Evolutionary conservation across 1,140 invertebrate genomes (phyloP).

Genomic region (Acromyrmex echinatior): DNA sequence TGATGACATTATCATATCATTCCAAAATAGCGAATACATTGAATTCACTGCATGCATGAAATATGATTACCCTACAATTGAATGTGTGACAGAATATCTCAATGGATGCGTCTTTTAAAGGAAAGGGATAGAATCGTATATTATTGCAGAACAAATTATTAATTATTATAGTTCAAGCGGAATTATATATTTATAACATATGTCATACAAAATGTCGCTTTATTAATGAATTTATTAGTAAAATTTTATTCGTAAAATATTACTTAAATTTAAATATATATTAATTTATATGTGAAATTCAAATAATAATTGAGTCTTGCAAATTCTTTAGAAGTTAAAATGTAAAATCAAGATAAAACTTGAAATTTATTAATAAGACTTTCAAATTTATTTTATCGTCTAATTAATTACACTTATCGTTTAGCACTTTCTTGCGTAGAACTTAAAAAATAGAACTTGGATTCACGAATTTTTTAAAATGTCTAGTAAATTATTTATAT

Average conservation of each 20-base stretch:
- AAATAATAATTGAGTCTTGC: neutral
- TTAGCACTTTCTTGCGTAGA: neutral
- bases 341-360: neutral
- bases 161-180: neutral
- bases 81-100: conserved; percentile 7
- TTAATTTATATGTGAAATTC: neutral
- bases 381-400: neutral
- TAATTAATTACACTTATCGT: neutral
- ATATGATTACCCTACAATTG: neutral
- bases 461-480: neutral
- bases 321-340: neutral
- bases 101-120: neutral
- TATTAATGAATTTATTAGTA: conserved; percentile 13
- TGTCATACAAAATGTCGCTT: neutral
- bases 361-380: neutral
- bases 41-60: neutral
- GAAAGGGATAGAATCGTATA: neutral
- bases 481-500: neutral
- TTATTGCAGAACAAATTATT: neutral
- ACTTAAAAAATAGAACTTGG: neutral
- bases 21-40: neutral
- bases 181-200: neutral
- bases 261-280: neutral
- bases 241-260: conserved; percentile 1
- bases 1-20: neutral